phyloP scores from a whole-genome alignment of 64 coral and sea anemone species.

The Pocillopora verrucosa region DNA sequence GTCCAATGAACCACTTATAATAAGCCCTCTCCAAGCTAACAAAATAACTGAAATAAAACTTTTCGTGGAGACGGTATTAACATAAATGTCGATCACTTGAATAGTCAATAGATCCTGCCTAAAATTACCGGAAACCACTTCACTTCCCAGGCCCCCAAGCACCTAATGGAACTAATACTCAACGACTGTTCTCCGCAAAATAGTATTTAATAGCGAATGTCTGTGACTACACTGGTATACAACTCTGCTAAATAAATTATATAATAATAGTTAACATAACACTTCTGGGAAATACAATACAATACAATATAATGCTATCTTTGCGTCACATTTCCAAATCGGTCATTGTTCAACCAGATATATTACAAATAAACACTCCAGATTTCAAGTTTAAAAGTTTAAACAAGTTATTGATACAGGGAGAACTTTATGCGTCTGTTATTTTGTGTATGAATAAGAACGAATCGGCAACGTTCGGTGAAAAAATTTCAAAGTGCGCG shows the following conservation, averaged over 20 bases:
- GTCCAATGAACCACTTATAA: neutral
- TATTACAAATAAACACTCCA: neutral
- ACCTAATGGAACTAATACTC: neutral
- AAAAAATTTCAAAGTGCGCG: neutral
- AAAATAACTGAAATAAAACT: neutral
- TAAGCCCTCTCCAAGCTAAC: neutral
- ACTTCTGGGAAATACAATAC: neutral
- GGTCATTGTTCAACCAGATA: neutral
- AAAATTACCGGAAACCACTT: too few species aligned
- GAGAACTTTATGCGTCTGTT: neutral
- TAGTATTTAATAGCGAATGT: conserved; percentile 31
- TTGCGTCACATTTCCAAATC: neutral
- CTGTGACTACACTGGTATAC: conserved; percentile 1
- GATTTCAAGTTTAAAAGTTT: neutral
- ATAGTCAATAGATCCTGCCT: neutral
- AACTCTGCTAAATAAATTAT: conserved; percentile 34
- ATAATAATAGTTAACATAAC: neutral
- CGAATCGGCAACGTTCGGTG: neutral
- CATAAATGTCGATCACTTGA: neutral
- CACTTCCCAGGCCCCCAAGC: neutral
- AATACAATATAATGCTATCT: neutral
- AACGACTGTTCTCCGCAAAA: neutral
- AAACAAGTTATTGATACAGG: neutral
- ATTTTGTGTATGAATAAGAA: conserved; percentile 11
- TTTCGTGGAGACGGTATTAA: neutral